These are phyloP conservation scores for Drosophila pachea DNA, from an alignment of 1,140 invertebrate species.

Conservation along the genomic window DNA sequence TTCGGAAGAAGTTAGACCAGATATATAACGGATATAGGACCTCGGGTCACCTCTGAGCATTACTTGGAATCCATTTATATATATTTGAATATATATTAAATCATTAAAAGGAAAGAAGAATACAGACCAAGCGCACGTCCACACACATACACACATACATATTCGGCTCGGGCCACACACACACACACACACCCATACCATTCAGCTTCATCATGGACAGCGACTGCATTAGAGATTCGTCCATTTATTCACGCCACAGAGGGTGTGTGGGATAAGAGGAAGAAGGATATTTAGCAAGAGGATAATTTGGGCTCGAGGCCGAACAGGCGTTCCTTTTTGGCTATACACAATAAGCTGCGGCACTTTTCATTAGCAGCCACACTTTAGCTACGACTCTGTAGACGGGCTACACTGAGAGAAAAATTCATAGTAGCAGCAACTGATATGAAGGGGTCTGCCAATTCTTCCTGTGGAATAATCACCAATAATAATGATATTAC, in stretches of 20 bases:
- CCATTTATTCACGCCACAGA: constrained; percentile 47
- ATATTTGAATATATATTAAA: too few species aligned
- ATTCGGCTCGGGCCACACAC: not conserved
- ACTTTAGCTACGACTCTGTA: constrained; percentile 30
- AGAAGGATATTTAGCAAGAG: constrained; percentile 14
- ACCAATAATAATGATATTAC: too few species aligned
- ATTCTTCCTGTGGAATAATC: too few species aligned
- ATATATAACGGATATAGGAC: too few species aligned
- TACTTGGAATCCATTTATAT: too few species aligned
- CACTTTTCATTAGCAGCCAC: constrained; percentile 73
- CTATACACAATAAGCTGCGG: constrained; percentile 39
- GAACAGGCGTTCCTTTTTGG: constrained; percentile 36
- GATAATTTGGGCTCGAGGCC: constrained; percentile 15
- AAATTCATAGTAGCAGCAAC: not conserved
- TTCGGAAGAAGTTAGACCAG: not conserved
- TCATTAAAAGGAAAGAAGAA: too few species aligned
- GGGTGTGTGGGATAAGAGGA: not conserved
- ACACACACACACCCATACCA: constrained; percentile 6
- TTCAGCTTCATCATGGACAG: constrained; percentile 32
- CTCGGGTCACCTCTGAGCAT: too few species aligned
- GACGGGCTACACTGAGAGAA: not conserved
- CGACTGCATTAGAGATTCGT: constrained; percentile 42
- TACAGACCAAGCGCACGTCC: too few species aligned
- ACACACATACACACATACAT: not conserved
- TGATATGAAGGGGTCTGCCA: too few species aligned